Conservation (phyloP, 2,888 invertebrate genomes). For the Oxytorus armatus region DNA sequence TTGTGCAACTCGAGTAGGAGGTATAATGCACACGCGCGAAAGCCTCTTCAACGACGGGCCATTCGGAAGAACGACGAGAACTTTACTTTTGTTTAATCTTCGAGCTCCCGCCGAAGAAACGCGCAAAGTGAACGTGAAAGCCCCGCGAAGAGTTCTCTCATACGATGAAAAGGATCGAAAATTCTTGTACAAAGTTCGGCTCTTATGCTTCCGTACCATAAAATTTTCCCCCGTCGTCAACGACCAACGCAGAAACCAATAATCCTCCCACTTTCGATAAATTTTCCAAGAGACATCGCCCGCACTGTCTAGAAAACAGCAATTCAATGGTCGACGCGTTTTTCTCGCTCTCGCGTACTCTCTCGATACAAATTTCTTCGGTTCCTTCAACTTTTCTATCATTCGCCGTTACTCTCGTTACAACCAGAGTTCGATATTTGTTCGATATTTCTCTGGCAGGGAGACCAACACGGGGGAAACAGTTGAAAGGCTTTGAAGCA, state of each 20-base stretch:
- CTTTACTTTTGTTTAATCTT: slow-evolving; percentile 37
- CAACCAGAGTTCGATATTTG: slow-evolving; percentile 38
- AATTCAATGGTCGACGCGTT: slow-evolving; percentile 6
- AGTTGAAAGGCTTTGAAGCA: slow-evolving; percentile 17
- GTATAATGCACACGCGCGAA: slow-evolving; percentile 1
- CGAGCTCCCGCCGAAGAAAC: slow-evolving; percentile 9
- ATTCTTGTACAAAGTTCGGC: slow-evolving; percentile 17
- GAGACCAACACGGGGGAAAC: slow-evolving; percentile 20
- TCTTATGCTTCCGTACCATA: neutral
- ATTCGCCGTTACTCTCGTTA: slow-evolving; percentile 38
- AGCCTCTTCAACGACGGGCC: slow-evolving; percentile 18
- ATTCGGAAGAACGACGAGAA: slow-evolving; percentile 9
- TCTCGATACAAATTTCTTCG: slow-evolving; percentile 40
- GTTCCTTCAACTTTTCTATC: slow-evolving; percentile 43
- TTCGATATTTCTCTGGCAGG: slow-evolving; percentile 43
- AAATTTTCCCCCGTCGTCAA: slow-evolving; percentile 32
- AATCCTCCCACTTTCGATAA: slow-evolving; percentile 40
- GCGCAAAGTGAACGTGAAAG: slow-evolving; percentile 42
- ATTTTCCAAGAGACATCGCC: slow-evolving; percentile 38
- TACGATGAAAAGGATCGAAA: slow-evolving; percentile 42
- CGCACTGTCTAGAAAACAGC: neutral
- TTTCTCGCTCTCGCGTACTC: neutral
- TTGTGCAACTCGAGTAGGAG: neutral
- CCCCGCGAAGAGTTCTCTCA: slow-evolving; percentile 4
- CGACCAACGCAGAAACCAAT: slow-evolving; percentile 31